Evolutionary conservation across 2,113 vertebrate genomes (phyloP).

Genomic region (Chiloscyllium plagiosum): DNA sequence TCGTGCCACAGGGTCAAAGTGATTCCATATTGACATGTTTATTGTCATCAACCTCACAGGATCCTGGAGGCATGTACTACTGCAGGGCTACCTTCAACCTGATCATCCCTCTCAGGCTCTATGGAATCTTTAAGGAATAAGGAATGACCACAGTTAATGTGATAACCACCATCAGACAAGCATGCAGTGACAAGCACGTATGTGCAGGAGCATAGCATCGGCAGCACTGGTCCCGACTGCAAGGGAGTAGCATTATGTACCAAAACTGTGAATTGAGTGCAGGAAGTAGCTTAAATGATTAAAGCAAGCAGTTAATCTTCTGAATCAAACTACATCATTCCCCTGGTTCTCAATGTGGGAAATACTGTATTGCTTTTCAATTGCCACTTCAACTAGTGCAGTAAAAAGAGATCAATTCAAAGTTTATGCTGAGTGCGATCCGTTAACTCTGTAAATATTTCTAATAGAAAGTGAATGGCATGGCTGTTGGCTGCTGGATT

Average conservation of each 20-base stretch:
- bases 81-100: too few relatives aligned
- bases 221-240: too few relatives aligned
- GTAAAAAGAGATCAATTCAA: background rate
- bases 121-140: background rate
- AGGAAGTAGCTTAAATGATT: background rate
- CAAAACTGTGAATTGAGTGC: background rate
- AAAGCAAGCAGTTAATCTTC: background rate
- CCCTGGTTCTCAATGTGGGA: background rate
- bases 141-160: too few relatives aligned
- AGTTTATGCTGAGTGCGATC: background rate
- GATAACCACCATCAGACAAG: too few relatives aligned
- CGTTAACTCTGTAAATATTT: background rate
- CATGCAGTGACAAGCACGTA: too few relatives aligned
- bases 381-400: background rate
- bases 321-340: background rate
- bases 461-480: background rate
- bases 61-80: too few relatives aligned
- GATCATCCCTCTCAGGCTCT: too few relatives aligned
- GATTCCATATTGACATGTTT: too few relatives aligned
- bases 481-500: background rate
- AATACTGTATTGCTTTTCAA: conserved; percentile 12
- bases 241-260: background rate
- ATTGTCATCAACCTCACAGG: too few relatives aligned
- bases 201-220: too few relatives aligned
- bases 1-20: too few relatives aligned